Evolutionary conservation across 1,140 invertebrate species (phyloP), one percentile per base, ranked within the genome.

Genomic region (Hypothenemus hampei): DNA sequence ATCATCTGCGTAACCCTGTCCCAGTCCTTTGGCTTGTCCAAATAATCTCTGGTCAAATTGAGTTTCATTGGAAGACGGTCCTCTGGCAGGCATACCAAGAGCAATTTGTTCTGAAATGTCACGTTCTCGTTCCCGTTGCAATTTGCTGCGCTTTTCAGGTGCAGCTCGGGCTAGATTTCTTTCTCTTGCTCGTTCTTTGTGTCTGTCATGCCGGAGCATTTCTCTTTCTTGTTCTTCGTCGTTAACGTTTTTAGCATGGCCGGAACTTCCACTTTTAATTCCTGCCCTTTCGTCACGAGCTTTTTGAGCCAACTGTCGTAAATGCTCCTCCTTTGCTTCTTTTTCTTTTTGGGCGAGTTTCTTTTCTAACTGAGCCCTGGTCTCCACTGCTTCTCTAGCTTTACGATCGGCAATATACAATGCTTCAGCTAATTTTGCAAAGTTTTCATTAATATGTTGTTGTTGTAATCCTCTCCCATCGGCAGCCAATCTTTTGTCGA

Each of bases 21-120:
- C 93, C 83, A 99, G 87, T 41, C 97, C 97, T 71, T 94, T 92
- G 26, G 80, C 86, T 59, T 93, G 93, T 67, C 98, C 97, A 69
- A 99, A 98, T 3, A 99, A 75, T 40, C 97, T 75, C 64, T 96
- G 91, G 77, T 99, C 97, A 73, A 98, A 99, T 69, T 96, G 86
- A 0, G 84, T 81, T 69, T 97, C 94, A 0, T 84, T 85, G 18
- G 78, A 78, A 44, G 73, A 76, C 7, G 78, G 75, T 4, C 81
- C 80, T 65, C 93, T 93, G 3, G 93, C 91, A 0, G 97, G 97
- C 69, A 98, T 72, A 3, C 96, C 97, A 4, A 99, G 76, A 0
- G 97, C 97, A 65, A 99, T 98, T 77, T 98, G 93, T 71, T 99
- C 97, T 56, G 92, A 97, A 49, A 99, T 97, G 70, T 99, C 97